These are phyloP conservation scores for Chloroclysta siterata DNA, from an alignment of 2,888 invertebrate species.

Conservation along the genomic window DNA sequence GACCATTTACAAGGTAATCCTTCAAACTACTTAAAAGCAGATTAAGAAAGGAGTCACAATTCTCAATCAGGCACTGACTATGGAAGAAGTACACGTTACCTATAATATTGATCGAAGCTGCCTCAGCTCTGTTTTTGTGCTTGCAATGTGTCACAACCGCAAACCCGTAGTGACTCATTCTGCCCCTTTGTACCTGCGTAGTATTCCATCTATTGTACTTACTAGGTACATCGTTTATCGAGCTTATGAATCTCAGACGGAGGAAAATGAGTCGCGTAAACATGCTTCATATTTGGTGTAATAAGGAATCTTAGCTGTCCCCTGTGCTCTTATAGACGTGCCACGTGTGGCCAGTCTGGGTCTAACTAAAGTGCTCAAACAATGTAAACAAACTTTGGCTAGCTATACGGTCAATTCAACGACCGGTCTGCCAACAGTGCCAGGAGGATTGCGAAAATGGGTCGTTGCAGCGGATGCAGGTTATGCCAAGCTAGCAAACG, in stretches of 20 bases:
- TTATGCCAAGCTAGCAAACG: constrained; percentile 52
- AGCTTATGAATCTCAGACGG: neutral
- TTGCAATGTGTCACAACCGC: constrained; percentile 3
- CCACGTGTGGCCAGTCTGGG: neutral
- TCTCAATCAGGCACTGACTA: neutral
- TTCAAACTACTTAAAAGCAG: neutral
- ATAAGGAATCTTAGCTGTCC: neutral
- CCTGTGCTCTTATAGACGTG: neutral
- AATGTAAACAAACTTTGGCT: constrained; percentile 5
- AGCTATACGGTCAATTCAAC: neutral
- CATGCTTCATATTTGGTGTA: neutral
- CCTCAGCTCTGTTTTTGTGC: neutral
- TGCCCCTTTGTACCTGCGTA: neutral
- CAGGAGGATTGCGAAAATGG: constrained; percentile 67
- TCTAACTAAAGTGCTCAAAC: constrained; percentile 3
- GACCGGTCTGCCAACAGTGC: constrained; percentile 31
- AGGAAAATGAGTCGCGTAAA: neutral
- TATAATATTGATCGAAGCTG: neutral
- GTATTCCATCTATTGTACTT: neutral
- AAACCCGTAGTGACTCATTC: constrained; percentile 1
- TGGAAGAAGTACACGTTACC: neutral
- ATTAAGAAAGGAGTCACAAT: neutral
- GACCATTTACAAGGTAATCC: too few species aligned
- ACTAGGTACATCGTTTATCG: neutral
- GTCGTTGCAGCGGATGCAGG: constrained; percentile 64